phyloP scores from a whole-genome alignment of 2,888 invertebrate species.

The Trichogramma evanescens region DNA sequence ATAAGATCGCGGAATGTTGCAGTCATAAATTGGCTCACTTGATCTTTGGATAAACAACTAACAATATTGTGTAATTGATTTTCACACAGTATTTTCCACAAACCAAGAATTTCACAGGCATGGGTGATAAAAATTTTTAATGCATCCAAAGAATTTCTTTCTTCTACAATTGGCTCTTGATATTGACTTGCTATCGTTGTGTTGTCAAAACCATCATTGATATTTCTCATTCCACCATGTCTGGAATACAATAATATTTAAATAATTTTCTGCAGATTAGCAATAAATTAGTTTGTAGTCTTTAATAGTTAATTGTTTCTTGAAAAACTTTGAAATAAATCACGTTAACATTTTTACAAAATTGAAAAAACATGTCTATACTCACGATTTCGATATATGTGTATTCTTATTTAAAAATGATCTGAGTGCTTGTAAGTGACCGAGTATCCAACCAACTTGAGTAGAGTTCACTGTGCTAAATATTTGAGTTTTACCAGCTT shows the following conservation, averaged over 20 bases:
- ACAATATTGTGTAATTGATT: conserved; percentile 83
- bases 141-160: conserved; percentile 71
- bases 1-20: conserved; percentile 67
- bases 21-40: conserved; percentile 53
- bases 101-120: conserved; percentile 80
- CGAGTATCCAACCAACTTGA: conserved; percentile 55
- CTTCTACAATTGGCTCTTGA: conserved; percentile 52
- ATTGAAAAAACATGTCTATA: background rate
- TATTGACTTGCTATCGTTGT: conserved; percentile 32
- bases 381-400: conserved; percentile 45
- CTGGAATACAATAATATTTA: conserved; percentile 18
- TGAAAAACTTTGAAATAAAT: no score
- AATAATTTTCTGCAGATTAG: no score
- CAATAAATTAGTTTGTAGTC: no score
- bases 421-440: conserved; percentile 67
- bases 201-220: conserved; percentile 36
- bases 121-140: conserved; percentile 68
- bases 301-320: no score
- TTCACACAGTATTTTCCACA: conserved; percentile 89
- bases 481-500: conserved; percentile 35
- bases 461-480: conserved; percentile 35
- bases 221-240: conserved; percentile 29
- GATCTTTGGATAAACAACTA: conserved; percentile 60
- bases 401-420: conserved; percentile 68
- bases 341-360: no score